Conservation (phyloP, 2,797 vertebrate species). For the Hypotaenidia okinawae region DNA sequence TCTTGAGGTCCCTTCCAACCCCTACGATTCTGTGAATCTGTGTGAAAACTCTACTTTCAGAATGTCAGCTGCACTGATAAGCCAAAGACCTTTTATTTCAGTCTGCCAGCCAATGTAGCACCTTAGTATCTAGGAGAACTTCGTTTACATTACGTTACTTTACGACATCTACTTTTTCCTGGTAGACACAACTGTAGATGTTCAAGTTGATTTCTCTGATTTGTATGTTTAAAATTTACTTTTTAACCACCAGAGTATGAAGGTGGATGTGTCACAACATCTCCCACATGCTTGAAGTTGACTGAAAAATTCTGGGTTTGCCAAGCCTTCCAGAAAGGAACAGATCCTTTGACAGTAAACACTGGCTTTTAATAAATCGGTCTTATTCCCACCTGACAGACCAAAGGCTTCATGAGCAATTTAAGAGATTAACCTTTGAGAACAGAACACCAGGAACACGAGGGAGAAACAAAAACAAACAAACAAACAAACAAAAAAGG, state of each 20-base stretch:
- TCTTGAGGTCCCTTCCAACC: too few relatives aligned
- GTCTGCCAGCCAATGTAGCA: background rate
- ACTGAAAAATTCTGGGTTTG: background rate
- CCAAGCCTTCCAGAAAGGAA: background rate
- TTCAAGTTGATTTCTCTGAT: background rate
- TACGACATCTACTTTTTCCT: background rate
- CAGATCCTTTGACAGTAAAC: background rate
- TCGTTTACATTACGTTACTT: background rate
- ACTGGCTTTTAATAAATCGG: background rate
- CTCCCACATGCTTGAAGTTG: background rate
- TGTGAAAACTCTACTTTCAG: background rate
- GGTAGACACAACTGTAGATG: background rate
- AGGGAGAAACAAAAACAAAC: background rate
- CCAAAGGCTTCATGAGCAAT: background rate
- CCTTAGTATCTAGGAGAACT: background rate
- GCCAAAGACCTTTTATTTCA: background rate
- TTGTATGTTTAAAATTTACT: background rate
- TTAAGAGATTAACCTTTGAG: constrained; percentile 40
- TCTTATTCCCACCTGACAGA: background rate
- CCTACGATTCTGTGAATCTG: too few relatives aligned
- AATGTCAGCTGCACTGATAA: background rate
- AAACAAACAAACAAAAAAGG: too few relatives aligned
- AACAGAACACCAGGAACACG: background rate
- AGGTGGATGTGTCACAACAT: background rate
- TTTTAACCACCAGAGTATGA: background rate